Conservation (phyloP, 2,888 invertebrate species). For the Diarsia mendica region DNA sequence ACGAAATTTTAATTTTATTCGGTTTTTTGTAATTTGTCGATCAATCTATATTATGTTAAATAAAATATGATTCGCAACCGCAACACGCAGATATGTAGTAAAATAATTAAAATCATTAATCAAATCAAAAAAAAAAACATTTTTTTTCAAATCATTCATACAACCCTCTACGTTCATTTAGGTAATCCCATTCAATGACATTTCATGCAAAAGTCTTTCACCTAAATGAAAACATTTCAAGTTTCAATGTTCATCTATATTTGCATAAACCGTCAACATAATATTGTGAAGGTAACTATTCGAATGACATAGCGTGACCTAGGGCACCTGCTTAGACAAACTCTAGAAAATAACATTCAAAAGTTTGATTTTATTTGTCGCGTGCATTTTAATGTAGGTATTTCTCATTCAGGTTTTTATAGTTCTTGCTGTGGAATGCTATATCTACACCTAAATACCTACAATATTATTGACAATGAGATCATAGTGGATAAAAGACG, state of each 20-base stretch:
- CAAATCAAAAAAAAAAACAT: too few species aligned
- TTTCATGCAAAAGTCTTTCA: not conserved
- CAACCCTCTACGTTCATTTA: too few species aligned
- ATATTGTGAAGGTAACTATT: conserved; percentile 34
- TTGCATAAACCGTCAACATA: conserved; percentile 43
- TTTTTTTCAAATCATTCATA: too few species aligned
- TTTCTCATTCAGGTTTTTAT: conserved; percentile 29
- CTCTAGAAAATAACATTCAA: conserved; percentile 42
- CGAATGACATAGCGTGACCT: conserved; percentile 56
- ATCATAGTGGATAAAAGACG: not conserved
- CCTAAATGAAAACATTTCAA: conserved; percentile 50
- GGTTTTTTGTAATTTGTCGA: too few species aligned
- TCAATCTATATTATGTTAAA: too few species aligned
- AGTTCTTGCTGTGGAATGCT: conserved; percentile 5
- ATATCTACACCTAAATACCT: not conserved
- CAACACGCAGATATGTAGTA: too few species aligned
- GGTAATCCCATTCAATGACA: too few species aligned
- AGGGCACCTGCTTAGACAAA: conserved; percentile 35
- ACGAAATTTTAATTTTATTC: too few species aligned
- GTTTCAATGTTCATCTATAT: conserved; percentile 34
- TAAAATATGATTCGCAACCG: too few species aligned
- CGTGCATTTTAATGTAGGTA: conserved; percentile 40
- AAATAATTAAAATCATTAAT: too few species aligned
- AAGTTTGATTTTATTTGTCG: conserved; percentile 47
- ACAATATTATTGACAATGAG: not conserved